Percentiles rank a stretch among this genome's conserved stretches.
phyloP scores from a whole-genome alignment of 2,888 invertebrate species.

The Nemotelus nigrinus region DNA sequence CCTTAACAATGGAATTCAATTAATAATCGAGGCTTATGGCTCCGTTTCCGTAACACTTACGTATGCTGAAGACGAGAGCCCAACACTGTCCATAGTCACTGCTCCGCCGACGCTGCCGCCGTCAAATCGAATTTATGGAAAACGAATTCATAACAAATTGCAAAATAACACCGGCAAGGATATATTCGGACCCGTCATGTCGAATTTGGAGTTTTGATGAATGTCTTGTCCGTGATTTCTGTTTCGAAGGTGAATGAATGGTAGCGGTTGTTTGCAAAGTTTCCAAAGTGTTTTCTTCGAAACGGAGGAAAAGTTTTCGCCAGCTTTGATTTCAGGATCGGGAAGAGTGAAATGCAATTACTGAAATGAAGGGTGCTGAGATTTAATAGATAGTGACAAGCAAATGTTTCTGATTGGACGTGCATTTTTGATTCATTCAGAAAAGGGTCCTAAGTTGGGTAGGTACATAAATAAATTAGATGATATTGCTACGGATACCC shows the following conservation, averaged over 20 bases:
- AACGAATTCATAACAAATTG: slow-evolving; percentile 43
- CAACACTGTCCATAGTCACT: slow-evolving; percentile 7
- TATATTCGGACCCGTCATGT: slow-evolving; percentile 33
- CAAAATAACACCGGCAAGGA: slow-evolving; percentile 24
- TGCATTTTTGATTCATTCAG: too few species aligned
- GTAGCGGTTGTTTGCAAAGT: not conserved
- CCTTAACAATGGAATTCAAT: slow-evolving; percentile 43
- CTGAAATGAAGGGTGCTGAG: too few species aligned
- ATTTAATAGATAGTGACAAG: too few species aligned
- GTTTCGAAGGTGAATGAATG: not conserved
- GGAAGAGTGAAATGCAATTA: too few species aligned
- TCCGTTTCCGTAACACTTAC: slow-evolving; percentile 16
- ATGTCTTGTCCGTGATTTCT: slow-evolving; percentile 16
- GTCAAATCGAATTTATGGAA: slow-evolving; percentile 42
- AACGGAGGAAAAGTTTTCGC: too few species aligned
- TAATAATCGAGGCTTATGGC: slow-evolving; percentile 35
- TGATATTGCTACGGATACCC: too few species aligned
- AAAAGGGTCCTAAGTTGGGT: too few species aligned
- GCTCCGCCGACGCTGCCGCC: not conserved
- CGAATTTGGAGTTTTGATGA: slow-evolving; percentile 36
- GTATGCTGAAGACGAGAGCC: not conserved
- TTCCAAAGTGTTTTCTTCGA: not conserved
- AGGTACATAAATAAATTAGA: too few species aligned
- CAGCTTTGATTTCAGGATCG: too few species aligned
- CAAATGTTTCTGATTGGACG: too few species aligned